Evolutionary conservation across 2,113 vertebrate genomes (phyloP), one percentile per base, ranked within the genome.

Genomic region (Protobothrops mucrosquamatus): DNA sequence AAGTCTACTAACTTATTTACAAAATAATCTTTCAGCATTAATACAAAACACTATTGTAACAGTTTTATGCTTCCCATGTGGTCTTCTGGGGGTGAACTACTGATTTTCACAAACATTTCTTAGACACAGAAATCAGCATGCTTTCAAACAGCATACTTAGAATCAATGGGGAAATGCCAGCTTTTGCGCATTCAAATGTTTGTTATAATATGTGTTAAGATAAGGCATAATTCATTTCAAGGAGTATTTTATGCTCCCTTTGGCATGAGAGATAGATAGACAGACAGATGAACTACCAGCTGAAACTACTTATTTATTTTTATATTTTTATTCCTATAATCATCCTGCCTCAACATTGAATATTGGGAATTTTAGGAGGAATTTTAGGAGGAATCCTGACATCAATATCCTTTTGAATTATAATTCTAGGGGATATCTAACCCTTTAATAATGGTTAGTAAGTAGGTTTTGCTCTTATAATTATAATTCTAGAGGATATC

Each of bases 131-230:
- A 51, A 69, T 7, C 26, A 26, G 4, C 39, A 39, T 69, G n/a
- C 9, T 9, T 96, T 46, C 69, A 81, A 91, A 39, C 24, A 94
- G 94, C 95, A 92, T 89, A 9, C 23, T 89, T 89, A 39, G 23
- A 89, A 93, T 85, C 0, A 0, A 94, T 95, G 90, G 95, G 95
- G 96, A 93, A 96, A 94, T 92, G 88, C 90, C 93, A 91, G 95
- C 20, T 96, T 97, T 95, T 95, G 91, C 89, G 95, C 96, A 97
- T 94, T 96, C 57, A 59, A 59, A 89, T 3, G 9, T 4, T 34
- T 39, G 23, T 10, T 56, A 6, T 20, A 12, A 14, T 39, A 3
- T 91, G n/a, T 15, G 51, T 81, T 29, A 46, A 52, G 11, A 15
- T 57, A 43, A 23, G 59, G 43, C 26, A 81, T 11, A 12, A 34